Conservation (phyloP, 2,113 vertebrate species). For the Gasterosteus aculeatus region DNA sequence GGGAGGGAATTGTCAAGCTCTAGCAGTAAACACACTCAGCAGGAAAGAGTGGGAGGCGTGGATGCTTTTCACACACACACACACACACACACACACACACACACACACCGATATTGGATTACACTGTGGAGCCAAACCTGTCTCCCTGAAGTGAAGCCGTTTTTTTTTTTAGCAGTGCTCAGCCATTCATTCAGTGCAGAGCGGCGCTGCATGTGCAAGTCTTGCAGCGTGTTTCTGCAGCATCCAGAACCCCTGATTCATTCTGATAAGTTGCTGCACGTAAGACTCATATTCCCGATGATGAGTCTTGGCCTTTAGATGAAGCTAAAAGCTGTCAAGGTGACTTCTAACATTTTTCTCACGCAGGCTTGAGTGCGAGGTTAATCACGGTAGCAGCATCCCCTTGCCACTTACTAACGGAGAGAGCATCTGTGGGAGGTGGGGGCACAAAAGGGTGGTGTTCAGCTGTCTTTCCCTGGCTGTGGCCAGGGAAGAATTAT, state of each 20-base stretch:
- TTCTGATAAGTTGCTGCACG: slow-evolving; percentile 47
- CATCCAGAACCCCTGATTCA: slow-evolving; percentile 30
- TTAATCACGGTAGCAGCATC: slow-evolving; percentile 38
- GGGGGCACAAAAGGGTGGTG: slow-evolving; percentile 35
- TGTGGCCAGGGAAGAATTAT: slow-evolving; percentile 51
- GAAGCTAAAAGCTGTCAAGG: slow-evolving; percentile 43
- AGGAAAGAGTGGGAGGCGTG: slow-evolving; percentile 10
- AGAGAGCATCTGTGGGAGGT: slow-evolving; percentile 52
- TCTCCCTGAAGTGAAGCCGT: slow-evolving; percentile 19
- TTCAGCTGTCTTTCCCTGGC: slow-evolving; percentile 38
- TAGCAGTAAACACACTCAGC: slow-evolving; percentile 46
- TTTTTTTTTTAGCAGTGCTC: slow-evolving; percentile 20
- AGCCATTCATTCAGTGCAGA: slow-evolving; percentile 22
- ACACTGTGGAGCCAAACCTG: slow-evolving; percentile 32
- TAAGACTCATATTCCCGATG: slow-evolving; percentile 18
- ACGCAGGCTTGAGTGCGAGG: slow-evolving; percentile 49
- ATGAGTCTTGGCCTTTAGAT: slow-evolving; percentile 50
- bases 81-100: slow-evolving; percentile 10
- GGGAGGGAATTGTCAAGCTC: slow-evolving; percentile 12
- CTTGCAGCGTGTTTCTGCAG: slow-evolving; percentile 11
- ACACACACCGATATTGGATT: slow-evolving; percentile 39
- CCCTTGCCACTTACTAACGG: slow-evolving; percentile 26
- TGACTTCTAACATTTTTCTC: slow-evolving; percentile 42
- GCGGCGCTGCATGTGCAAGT: not conserved
- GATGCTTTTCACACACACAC: slow-evolving; percentile 20